Evolutionary conservation across 1,140 invertebrate species (phyloP), one percentile per base, ranked within the genome.

Genomic region (Helicorthomorpha holstii): DNA sequence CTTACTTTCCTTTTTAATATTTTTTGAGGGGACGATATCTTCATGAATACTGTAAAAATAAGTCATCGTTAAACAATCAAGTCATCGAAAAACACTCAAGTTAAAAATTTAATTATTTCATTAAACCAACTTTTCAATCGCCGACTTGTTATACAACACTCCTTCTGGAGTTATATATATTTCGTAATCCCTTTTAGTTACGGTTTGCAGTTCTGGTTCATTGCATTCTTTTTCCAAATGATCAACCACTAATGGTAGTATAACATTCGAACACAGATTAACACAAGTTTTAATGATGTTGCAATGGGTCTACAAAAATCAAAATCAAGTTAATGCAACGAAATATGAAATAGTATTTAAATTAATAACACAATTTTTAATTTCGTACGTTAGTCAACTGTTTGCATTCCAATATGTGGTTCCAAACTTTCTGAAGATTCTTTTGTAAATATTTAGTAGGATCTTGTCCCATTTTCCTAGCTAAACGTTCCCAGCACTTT

Each of bases 1-100:
- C 71, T 96, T 98, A 64, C 87, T 97, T 63, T 98, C 93, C 41
- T 92, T 73, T 69, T 92, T 94, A 61, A 98, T 76, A 60, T 98
- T 96, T 71, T 85, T 82, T 19, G 78, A 76, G 48, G 64, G 54
- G 0, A 58, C 59, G 21, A 75, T 74, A 25, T 64, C 58, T 48
- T 73, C 68, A 55, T 62, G 64, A 45, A 63, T 61, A 57, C 60
- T 77, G 59, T 10, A 27, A 73, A 70, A 34, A 49, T 27, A 49
- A 49, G 27, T 27, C 43, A 12, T 25, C 19, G 48, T 50, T 26
- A n/a, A 54, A 53, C 16, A 51, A 14, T 14, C n/a, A 52, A 51
- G n/a, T 10, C 14, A 1, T 1, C 3, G 45, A 21, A 0, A n/a
- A 53, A 46, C n/a, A 1, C 26, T 14, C 1, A 27, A 4, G n/a